Conservation (phyloP, 1,140 invertebrate genomes). For the Bicyclus anynana region DNA sequence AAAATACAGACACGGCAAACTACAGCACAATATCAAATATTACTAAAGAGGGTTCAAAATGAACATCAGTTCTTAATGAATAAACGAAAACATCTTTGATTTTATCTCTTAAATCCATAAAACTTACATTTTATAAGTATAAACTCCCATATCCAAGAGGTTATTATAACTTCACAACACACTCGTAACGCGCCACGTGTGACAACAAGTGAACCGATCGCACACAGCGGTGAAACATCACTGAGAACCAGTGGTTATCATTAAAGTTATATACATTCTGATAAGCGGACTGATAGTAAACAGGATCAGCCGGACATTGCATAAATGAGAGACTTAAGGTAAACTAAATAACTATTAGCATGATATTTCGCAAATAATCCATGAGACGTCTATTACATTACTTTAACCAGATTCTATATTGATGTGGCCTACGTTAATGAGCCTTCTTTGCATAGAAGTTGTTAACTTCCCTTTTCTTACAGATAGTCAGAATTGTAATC, state of each 20-base stretch:
- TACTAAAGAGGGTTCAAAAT: too few relatives aligned
- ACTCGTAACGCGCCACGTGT: background rate
- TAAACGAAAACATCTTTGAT: too few relatives aligned
- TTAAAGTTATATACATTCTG: conserved; percentile 14
- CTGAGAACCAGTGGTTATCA: background rate
- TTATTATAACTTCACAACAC: background rate
- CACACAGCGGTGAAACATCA: background rate
- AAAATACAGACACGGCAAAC: too few relatives aligned
- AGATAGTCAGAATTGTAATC: too few relatives aligned
- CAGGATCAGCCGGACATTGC: background rate
- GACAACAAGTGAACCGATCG: background rate
- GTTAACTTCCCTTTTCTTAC: too few relatives aligned
- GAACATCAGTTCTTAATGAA: too few relatives aligned
- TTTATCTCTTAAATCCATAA: background rate
- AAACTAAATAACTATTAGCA: background rate
- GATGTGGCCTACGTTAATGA: too few relatives aligned
- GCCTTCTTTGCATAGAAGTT: too few relatives aligned
- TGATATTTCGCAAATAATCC: too few relatives aligned
- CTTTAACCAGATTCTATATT: too few relatives aligned
- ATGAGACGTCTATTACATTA: too few relatives aligned
- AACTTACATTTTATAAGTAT: background rate
- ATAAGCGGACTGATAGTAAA: conserved; percentile 14
- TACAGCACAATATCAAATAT: too few relatives aligned
- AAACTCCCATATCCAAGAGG: background rate
- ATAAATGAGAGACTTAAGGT: background rate